These are phyloP conservation scores for Trichonephila clavipes DNA, from an alignment of 1,140 invertebrate genomes.

Conservation along the genomic window DNA sequence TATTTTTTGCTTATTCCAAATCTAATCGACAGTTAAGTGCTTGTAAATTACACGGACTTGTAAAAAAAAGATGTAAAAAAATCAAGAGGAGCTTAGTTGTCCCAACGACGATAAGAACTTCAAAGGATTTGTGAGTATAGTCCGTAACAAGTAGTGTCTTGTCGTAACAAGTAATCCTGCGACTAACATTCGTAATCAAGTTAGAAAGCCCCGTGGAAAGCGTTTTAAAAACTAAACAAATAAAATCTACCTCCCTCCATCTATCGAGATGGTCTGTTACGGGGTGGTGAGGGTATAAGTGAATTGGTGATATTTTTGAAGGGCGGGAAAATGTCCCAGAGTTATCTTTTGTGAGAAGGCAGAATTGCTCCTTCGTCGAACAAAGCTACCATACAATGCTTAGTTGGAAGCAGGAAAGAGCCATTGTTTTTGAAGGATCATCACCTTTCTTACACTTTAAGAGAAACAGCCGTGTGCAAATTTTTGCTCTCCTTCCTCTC, in stretches of 20 bases:
- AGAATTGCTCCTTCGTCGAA: constrained; percentile 71
- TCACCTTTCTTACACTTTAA: constrained; percentile 58
- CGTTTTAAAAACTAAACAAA: constrained; percentile 33
- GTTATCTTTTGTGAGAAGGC: constrained; percentile 66
- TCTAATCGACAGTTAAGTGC: neutral
- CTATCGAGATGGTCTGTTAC: neutral
- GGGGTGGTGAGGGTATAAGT: constrained; percentile 24
- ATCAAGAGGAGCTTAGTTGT: neutral
- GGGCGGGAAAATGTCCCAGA: constrained; percentile 61
- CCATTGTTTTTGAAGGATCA: constrained; percentile 75
- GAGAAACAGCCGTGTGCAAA: constrained; percentile 68
- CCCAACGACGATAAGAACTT: neutral
- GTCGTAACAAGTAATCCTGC: neutral
- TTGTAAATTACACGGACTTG: too few species aligned
- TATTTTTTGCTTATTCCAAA: neutral
- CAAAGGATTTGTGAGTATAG: neutral
- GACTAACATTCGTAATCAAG: constrained; percentile 56
- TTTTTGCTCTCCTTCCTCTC: constrained; percentile 63
- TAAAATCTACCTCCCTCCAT: constrained; percentile 26
- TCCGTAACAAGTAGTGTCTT: constrained; percentile 4
- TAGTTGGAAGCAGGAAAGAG: constrained; percentile 59
- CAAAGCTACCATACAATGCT: constrained; percentile 69
- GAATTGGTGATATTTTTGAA: constrained; percentile 70
- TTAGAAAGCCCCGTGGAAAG: constrained; percentile 21
- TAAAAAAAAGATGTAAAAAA: neutral